These are phyloP conservation scores for Gymnoscelis rufifasciata DNA, from an alignment of 2,888 invertebrate species.

Conservation along the genomic window DNA sequence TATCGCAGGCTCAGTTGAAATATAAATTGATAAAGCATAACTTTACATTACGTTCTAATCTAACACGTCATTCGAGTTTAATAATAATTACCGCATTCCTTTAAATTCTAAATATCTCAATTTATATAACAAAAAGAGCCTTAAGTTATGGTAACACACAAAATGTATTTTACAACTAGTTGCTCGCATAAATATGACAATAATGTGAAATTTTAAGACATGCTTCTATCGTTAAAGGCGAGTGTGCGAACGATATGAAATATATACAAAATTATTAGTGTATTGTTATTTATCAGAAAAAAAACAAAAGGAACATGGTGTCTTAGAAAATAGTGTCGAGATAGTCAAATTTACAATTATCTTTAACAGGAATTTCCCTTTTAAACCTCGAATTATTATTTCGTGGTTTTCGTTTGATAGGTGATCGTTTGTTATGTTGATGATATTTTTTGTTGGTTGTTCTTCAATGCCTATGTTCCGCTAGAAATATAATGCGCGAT, in stretches of 20 bases:
- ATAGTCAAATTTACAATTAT: conserved; percentile 10
- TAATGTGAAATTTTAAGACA: conserved; percentile 6
- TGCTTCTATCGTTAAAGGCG: conserved; percentile 14
- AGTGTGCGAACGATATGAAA: conserved; percentile 15
- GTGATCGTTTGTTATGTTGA: too few relatives aligned
- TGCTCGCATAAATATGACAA: background rate
- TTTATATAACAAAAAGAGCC: conserved; percentile 23
- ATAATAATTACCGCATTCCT: conserved; percentile 21
- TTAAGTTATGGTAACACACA: conserved; percentile 8
- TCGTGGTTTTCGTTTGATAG: too few relatives aligned
- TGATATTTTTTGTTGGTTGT: too few relatives aligned
- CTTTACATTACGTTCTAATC: conserved; percentile 19
- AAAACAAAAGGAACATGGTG: conserved; percentile 23
- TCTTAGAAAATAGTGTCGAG: conserved; percentile 19
- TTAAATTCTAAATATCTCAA: conserved; percentile 23
- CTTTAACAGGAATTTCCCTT: too few relatives aligned
- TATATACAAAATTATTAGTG: conserved; percentile 22
- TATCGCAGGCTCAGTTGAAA: conserved; percentile 28
- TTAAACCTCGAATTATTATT: too few relatives aligned
- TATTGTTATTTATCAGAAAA: conserved; percentile 26
- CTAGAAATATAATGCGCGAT: too few relatives aligned
- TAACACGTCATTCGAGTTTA: conserved; percentile 26
- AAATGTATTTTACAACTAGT: conserved; percentile 12
- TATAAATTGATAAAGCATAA: conserved; percentile 27
- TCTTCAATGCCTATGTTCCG: too few relatives aligned